Evolutionary conservation across 2,113 vertebrate species (phyloP).

Genomic region (Chelonoidis abingdonii): DNA sequence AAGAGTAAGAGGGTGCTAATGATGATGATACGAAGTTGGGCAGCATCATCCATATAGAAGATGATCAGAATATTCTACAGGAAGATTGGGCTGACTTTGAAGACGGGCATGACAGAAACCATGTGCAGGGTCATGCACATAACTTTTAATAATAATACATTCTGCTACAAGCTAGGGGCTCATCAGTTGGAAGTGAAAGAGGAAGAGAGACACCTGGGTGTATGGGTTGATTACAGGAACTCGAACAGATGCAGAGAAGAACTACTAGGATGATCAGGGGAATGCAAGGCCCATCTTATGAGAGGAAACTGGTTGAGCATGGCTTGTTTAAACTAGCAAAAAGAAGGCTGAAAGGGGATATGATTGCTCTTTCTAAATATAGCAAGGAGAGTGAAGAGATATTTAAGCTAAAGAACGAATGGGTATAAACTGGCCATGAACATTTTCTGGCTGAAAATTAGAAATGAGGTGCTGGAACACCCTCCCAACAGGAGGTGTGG

Average conservation of each 20-base stretch:
- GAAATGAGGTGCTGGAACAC: neutral
- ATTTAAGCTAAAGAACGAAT: neutral
- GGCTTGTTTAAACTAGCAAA: neutral
- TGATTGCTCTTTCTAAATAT: neutral
- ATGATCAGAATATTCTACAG: neutral
- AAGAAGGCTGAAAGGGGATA: neutral
- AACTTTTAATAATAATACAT: neutral
- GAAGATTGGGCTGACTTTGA: neutral
- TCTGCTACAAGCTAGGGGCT: neutral
- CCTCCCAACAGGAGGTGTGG: neutral
- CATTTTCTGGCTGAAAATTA: neutral
- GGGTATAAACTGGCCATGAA: neutral
- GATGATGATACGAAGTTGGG: neutral
- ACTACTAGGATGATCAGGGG: neutral
- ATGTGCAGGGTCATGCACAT: neutral
- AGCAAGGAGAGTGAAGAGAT: neutral
- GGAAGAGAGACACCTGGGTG: neutral
- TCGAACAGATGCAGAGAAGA: neutral
- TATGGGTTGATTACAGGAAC: neutral
- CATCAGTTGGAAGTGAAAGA: neutral
- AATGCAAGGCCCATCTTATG: neutral
- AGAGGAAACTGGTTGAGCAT: neutral
- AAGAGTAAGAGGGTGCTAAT: neutral
- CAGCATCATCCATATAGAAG: neutral
- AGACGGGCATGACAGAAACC: neutral